phyloP scores from a whole-genome alignment of 2,113 vertebrate genomes.

The Engystomops pustulosus region DNA sequence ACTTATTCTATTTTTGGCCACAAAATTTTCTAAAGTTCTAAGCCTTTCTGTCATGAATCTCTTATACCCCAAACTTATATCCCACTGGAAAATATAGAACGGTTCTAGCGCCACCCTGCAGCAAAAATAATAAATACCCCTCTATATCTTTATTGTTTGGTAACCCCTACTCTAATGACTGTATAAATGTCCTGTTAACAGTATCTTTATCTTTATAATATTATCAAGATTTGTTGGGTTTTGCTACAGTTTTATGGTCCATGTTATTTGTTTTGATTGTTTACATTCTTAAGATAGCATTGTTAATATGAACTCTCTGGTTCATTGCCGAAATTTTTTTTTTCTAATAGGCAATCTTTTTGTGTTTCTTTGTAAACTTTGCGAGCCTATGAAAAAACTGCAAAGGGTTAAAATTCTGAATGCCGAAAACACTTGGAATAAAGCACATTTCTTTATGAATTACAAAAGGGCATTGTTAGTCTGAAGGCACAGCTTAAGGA shows the following conservation, averaged over 20 bases:
- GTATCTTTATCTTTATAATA: too few relatives aligned
- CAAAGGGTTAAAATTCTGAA: conserved; percentile 25
- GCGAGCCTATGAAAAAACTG: not conserved
- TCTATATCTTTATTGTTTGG: too few relatives aligned
- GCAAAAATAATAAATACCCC: too few relatives aligned
- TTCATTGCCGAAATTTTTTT: not conserved
- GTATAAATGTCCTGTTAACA: too few relatives aligned
- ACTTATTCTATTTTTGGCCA: too few relatives aligned
- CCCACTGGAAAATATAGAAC: too few relatives aligned
- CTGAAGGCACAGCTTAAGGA: conserved; percentile 49
- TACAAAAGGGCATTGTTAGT: conserved; percentile 51
- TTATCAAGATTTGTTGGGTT: too few relatives aligned
- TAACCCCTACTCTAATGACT: too few relatives aligned
- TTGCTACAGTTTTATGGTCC: not conserved
- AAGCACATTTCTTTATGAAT: conserved; percentile 36
- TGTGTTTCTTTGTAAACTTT: not conserved
- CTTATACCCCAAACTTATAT: too few relatives aligned
- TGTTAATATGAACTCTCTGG: not conserved
- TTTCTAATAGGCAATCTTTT: not conserved
- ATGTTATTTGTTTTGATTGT: not conserved
- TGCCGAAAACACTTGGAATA: conserved; percentile 9
- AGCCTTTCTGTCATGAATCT: too few relatives aligned
- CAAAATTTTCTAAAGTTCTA: too few relatives aligned
- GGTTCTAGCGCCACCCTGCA: too few relatives aligned
- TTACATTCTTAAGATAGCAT: not conserved